These are phyloP conservation scores for Melinaea menophilus DNA, from an alignment of 2,888 invertebrate species.

Conservation along the genomic window DNA sequence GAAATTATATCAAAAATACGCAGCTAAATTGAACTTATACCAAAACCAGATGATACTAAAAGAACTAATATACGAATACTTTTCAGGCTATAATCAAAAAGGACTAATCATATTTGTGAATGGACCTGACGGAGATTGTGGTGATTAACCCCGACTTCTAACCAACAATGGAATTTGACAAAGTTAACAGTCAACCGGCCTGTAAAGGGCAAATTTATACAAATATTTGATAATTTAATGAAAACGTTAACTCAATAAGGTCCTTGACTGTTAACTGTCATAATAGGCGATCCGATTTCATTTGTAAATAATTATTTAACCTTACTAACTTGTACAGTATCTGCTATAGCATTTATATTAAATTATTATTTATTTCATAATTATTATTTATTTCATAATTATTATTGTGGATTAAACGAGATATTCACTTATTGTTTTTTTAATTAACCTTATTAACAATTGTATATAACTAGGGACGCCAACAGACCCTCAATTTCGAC, in stretches of 20 bases:
- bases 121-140: slow-evolving; percentile 48
- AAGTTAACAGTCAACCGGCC: slow-evolving; percentile 31
- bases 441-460: slow-evolving; percentile 23
- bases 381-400: slow-evolving; percentile 63
- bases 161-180: slow-evolving; percentile 37
- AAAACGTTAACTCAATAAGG: background rate
- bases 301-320: slow-evolving; percentile 61
- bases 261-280: slow-evolving; percentile 37
- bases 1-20: no score
- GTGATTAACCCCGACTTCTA: slow-evolving; percentile 43
- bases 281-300: slow-evolving; percentile 27
- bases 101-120: slow-evolving; percentile 57
- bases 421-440: slow-evolving; percentile 46
- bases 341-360: slow-evolving; percentile 70
- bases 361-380: slow-evolving; percentile 56
- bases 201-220: slow-evolving; percentile 12
- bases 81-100: slow-evolving; percentile 70
- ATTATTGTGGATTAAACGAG: slow-evolving; percentile 67
- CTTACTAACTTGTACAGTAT: slow-evolving; percentile 64
- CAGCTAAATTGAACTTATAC: no score
- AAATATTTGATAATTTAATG: slow-evolving; percentile 17
- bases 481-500: no score
- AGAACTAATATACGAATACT: slow-evolving; percentile 56
- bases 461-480: background rate
- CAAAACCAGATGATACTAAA: slow-evolving; percentile 13